phyloP scores from a whole-genome alignment of 2,888 invertebrate species.

The Plagiodera versicolora region DNA sequence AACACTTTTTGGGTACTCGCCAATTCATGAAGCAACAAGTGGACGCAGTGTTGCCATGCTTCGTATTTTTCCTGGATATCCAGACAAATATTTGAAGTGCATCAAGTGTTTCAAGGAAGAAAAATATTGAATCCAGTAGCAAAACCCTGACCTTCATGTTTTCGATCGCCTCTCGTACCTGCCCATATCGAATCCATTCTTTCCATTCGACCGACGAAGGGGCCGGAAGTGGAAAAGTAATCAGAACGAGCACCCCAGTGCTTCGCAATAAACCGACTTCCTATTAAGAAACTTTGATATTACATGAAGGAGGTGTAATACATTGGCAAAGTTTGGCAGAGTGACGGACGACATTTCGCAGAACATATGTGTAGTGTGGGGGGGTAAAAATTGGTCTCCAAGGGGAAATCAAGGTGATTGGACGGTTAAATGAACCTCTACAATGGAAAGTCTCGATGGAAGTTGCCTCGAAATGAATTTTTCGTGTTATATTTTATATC shows the following conservation, averaged over 20 bases:
- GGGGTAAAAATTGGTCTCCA: neutral
- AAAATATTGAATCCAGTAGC: no score
- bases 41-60: no score
- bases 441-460: no score
- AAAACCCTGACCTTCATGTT: no score
- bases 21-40: no score
- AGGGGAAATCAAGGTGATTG: neutral
- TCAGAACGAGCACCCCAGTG: conserved; percentile 24
- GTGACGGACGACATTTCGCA: conserved; percentile 47
- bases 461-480: no score
- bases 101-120: no score
- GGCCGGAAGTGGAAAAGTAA: conserved; percentile 29
- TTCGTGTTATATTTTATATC: no score
- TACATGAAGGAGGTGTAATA: conserved; percentile 47
- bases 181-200: neutral
- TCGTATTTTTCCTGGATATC: no score
- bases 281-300: conserved; percentile 51
- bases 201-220: conserved; percentile 14
- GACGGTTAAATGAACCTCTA: neutral
- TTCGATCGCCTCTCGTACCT: neutral
- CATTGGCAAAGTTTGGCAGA: conserved; percentile 51
- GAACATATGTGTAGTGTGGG: conserved; percentile 37
- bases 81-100: no score
- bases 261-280: conserved; percentile 41
- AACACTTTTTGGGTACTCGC: no score